Base-by-base conservation (phyloP, 1,140 invertebrate genomes). In the Drosophila ficusphila region DNA sequence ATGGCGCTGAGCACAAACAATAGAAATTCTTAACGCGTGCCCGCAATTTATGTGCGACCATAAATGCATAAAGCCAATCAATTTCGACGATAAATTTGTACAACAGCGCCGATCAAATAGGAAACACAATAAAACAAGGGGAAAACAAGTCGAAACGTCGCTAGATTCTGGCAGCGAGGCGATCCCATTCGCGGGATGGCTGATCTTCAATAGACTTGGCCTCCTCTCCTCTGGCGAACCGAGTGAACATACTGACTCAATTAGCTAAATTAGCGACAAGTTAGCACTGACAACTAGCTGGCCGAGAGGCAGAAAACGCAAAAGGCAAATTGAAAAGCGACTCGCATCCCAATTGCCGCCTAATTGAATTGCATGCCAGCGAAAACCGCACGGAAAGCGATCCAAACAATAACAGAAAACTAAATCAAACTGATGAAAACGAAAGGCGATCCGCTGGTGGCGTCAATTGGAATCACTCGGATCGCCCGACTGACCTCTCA, bases 361-460 rank as follows among this genome's bases (percentile, higher is more conserved):
- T 82, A 88, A 88, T 88, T 88, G 83, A 82, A 82, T 74, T 88
- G 82, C 82, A 88, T 88, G 82, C 70, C 57, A 79, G 65, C 49
- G 60, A 27, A 61, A 75, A 53, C 47, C 46, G 12, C 34, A 41
- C 34, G 41, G 19, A 68, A 54, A 70, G 27, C 16, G 39, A 49
- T 19, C 25, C 14, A 39, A 68, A 57, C 54, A 70, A 44, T n/a
- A n/a, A n/a, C n/a, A n/a, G n/a, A n/a, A n/a, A n/a, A n/a, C n/a
- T n/a, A 49, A 58, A 46, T 52, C 53, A 61, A 62, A 62, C 68
- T 60, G 52, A 53, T 73, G 81, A 85, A 85, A 85, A 73, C 61
- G 79, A 85, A 85, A 85, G 79, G 81, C 81, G 48, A 73, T 53
- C 33, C 14, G 58, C 44, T 29, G 52, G 19, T 46, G 58, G 19